Conservation (phyloP, 2,888 invertebrate species). For the Phengaris arion region DNA sequence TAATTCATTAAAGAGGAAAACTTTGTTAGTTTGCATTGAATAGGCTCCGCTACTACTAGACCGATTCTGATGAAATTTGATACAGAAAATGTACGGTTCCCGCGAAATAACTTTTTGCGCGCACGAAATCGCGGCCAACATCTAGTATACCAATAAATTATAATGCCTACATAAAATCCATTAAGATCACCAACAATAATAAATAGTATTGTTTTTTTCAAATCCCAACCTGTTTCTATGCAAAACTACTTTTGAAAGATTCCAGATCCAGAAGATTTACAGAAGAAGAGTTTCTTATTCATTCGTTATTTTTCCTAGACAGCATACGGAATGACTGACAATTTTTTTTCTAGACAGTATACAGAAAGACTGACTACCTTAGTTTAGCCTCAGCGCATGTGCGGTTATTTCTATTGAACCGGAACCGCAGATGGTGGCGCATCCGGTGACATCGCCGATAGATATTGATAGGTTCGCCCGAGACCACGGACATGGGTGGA, state of each 20-base stretch:
- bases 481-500: neutral
- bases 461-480: conserved; percentile 16
- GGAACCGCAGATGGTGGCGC: conserved; percentile 67
- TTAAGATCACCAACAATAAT: too few relatives aligned
- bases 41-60: too few relatives aligned
- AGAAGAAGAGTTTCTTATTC: too few relatives aligned
- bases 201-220: neutral
- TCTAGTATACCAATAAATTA: too few relatives aligned
- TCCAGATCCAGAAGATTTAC: too few relatives aligned
- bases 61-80: too few relatives aligned
- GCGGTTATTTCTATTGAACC: conserved; percentile 50
- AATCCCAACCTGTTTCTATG: neutral
- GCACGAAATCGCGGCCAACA: too few relatives aligned
- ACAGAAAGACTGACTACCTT: neutral
- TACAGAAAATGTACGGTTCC: too few relatives aligned
- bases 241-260: neutral
- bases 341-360: neutral
- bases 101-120: too few relatives aligned
- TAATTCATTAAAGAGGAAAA: too few relatives aligned
- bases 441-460: conserved; percentile 60
- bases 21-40: too few relatives aligned
- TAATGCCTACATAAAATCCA: too few relatives aligned
- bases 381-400: neutral
- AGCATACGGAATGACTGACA: neutral
- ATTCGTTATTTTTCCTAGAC: neutral